These are phyloP conservation scores for Zaprionus ghesquierei DNA, from an alignment of 1,140 invertebrate genomes.

Conservation along the genomic window DNA sequence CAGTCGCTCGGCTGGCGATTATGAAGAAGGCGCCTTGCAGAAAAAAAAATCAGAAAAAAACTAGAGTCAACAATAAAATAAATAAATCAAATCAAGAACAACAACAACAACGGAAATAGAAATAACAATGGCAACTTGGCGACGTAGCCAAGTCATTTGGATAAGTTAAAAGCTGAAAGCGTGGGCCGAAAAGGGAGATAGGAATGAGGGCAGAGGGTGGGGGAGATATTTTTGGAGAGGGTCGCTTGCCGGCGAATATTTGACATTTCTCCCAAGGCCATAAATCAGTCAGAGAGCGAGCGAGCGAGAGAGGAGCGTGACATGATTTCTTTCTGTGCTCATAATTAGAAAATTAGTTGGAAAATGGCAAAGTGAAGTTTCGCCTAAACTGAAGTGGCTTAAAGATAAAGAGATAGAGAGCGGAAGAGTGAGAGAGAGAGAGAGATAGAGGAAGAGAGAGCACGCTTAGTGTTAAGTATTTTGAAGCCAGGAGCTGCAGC, in stretches of 20 bases:
- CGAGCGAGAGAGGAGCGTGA: constrained; percentile 57
- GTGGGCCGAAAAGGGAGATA: constrained; percentile 41
- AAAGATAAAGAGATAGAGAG: too few species aligned
- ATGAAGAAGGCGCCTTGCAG: constrained; percentile 42
- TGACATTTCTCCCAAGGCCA: constrained; percentile 79
- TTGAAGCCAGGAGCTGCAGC: neutral
- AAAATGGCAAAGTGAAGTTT: constrained; percentile 21
- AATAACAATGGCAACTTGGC: constrained; percentile 44
- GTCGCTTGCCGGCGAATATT: constrained; percentile 59
- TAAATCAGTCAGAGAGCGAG: constrained; percentile 74
- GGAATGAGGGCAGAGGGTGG: neutral
- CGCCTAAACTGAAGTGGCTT: constrained; percentile 17
- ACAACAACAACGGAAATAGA: constrained; percentile 6
- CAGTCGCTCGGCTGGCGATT: constrained; percentile 75
- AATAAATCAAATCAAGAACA: constrained; percentile 68
- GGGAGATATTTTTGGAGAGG: neutral
- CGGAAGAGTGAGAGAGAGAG: neutral
- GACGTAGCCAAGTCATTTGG: constrained; percentile 63
- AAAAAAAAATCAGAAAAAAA: constrained; percentile 25
- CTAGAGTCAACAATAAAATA: constrained; percentile 68
- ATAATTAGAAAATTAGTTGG: constrained; percentile 81
- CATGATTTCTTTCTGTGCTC: constrained; percentile 69
- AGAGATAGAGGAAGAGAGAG: neutral
- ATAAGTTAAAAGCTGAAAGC: constrained; percentile 64
- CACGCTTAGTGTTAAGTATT: constrained; percentile 17